Percentiles rank a stretch among this genome's conserved stretches.
Conservation (phyloP, 2,888 invertebrate species). For the Drosophila prolongata region DNA sequence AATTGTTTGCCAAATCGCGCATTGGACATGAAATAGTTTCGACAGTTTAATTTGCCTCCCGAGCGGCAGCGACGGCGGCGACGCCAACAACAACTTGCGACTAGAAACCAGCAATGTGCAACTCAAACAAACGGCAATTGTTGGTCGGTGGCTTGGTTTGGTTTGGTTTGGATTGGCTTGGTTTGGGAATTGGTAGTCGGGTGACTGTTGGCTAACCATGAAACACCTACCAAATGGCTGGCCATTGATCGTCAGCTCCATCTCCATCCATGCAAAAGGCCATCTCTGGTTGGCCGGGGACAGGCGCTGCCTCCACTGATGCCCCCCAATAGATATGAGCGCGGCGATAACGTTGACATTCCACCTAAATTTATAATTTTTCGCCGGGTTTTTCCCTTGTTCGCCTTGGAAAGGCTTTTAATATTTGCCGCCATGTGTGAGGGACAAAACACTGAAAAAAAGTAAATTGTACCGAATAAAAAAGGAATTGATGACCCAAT, state of each 20-base stretch:
- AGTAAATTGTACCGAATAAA: neutral
- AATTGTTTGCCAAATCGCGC: constrained; percentile 82
- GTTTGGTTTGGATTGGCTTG: constrained; percentile 32
- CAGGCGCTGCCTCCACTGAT: constrained; percentile 49
- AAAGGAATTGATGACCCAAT: too few relatives aligned
- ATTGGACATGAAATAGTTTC: constrained; percentile 83
- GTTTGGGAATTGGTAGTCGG: constrained; percentile 34
- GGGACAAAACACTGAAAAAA: constrained; percentile 20
- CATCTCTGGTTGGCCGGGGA: constrained; percentile 41
- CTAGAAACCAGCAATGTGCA: constrained; percentile 28
- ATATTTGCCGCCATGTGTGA: constrained; percentile 77
- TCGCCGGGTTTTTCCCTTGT: constrained; percentile 69
- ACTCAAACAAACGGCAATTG: constrained; percentile 44
- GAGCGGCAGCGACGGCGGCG: constrained; percentile 34
- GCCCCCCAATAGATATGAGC: constrained; percentile 74
- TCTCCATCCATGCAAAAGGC: constrained; percentile 64
- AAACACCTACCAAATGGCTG: constrained; percentile 73
- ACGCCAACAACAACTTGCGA: constrained; percentile 29
- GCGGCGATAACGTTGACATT: constrained; percentile 78
- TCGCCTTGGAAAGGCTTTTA: constrained; percentile 69
- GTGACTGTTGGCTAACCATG: constrained; percentile 66
- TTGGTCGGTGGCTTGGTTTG: constrained; percentile 48
- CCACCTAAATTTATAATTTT: constrained; percentile 81
- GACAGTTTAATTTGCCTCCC: constrained; percentile 83
- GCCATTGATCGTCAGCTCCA: constrained; percentile 69